Evolutionary conservation across 2,113 vertebrate genomes (phyloP), one percentile per base, ranked within the genome.

Genomic region (Mola mola): DNA sequence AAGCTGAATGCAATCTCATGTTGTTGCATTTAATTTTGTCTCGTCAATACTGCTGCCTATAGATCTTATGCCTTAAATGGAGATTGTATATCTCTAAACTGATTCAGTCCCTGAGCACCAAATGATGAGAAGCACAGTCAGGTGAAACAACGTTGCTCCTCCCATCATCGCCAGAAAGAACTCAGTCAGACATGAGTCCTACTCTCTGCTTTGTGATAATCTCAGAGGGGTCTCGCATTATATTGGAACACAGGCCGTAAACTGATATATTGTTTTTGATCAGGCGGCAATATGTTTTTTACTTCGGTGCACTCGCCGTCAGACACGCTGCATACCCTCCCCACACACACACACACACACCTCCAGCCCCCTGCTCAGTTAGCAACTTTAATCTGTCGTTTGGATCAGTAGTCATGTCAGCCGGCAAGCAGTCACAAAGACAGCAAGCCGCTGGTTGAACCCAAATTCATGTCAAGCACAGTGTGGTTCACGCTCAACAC

Each of bases 331-430:
- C 29, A 26, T 22, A 49, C 56, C 62, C 59, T 61, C 73, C 24
- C 28, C 6, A 29, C 28, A 9, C 36, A 38, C 36, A 38, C 12
- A 15, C 36, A 16, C n/a, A 16, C 12, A 15, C 36, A 15, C 66
- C 28, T 48, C 34, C 33, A 52, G 38, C 55, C 78, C 78, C 81
- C 86, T 72, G 76, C 78, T 61, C 48, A 57, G 73, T 51, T 25
- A 71, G 33, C 85, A 86, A 87, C 90, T 92, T 91, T 92, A 83
- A 92, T 92, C 87, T 89, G 85, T 90, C 88, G 81, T 87, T 84
- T 83, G 78, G 87, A 86, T 83, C 88, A 86, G 79, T 89, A 66
- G 81, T 80, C 70, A 38, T 73, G 70, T 83, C 73, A 43, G 33
- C 66, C 82, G 63, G 64, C 56, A 75, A 79, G 75, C 81, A 78